A percentile compares a stretch with the other conserved stretches of the same genome.
Evolutionary conservation across 2,888 invertebrate species (phyloP).

Genomic region (Xanthia icteritia): DNA sequence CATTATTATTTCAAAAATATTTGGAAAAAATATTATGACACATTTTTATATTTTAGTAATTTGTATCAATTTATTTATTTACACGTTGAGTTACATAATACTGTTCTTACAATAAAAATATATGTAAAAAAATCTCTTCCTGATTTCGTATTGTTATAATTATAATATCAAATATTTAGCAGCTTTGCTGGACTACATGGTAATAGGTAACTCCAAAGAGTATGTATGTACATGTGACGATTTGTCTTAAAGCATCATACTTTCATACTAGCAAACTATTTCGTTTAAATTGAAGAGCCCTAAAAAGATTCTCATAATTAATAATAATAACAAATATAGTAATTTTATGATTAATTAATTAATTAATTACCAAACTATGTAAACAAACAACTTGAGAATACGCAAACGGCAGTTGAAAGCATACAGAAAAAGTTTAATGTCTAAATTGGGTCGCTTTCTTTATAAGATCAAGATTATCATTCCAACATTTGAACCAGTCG

Average conservation of each 20-base stretch:
- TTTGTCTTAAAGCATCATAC: slow-evolving; percentile 23
- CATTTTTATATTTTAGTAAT: background rate
- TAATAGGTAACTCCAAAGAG: slow-evolving; percentile 35
- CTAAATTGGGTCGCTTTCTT: background rate
- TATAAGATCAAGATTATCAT: background rate
- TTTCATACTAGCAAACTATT: background rate
- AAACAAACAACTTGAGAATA: background rate
- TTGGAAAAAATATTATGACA: slow-evolving; percentile 21
- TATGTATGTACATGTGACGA: slow-evolving; percentile 28
- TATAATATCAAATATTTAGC: slow-evolving; percentile 35
- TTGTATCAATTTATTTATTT: slow-evolving; percentile 25
- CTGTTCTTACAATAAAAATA: slow-evolving; percentile 39
- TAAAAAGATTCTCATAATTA: background rate
- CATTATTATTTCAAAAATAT: slow-evolving; percentile 18
- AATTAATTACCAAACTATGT: background rate
- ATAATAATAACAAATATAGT: too few relatives aligned
- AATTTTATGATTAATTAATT: too few relatives aligned
- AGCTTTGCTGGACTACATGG: slow-evolving; percentile 41
- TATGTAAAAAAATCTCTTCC: slow-evolving; percentile 9
- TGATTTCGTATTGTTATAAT: slow-evolving; percentile 14
- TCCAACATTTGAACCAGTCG: background rate
- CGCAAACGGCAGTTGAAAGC: background rate
- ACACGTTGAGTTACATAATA: slow-evolving; percentile 38
- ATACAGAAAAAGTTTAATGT: background rate
- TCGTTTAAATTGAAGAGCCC: slow-evolving; percentile 14